Evolutionary conservation across 30 jellyfish, hydroid and myxozoan genomes (phyloP), one percentile per base, ranked within the genome.

Genomic region (Phacellophora camtschatica): DNA sequence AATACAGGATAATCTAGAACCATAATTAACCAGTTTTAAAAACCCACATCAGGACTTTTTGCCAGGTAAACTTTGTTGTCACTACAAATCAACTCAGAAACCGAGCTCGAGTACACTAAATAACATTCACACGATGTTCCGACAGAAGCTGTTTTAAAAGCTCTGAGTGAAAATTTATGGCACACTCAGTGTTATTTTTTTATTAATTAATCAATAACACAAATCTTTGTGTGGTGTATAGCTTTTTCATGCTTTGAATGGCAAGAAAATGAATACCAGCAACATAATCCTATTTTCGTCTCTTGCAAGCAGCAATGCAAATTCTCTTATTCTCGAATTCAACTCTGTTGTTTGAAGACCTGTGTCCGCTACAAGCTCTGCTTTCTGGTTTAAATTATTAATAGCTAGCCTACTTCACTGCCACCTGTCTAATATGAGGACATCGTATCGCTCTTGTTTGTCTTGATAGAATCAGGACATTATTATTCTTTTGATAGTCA

Each of bases 361-460:
- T 51, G 71, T 73, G 41, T 74, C 64, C 86, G 86, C 65, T 74
- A 51, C 41, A 58, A 73, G 86, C 72, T 73, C 86, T 73, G 28
- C 61, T 73, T 29, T 37, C 86, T 73, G 43, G 35, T 48, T 41
- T 80, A n/a, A 80, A 80, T 80, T 16, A 80, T 80, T 80, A 66
- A 80, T 66, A 34, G 43, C 55, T 62, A 28, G 69, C 84, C 57
- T 80, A 29, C 50, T 53, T 80, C 73, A 64, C 51, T 50, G 84
- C 76, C 91, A 80, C 91, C 91, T 80, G 91, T 66, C 84, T 69
- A 31, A 7, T 28, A 56, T 71, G 43, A 28, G 46, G 80, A 43
- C 66, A 62, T 19, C 39, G 39, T 37, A 66, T 39, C 54, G 23
- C 58, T 5, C 28, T 63, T 15, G 10, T 9, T 63, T 63, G 77